These are phyloP conservation scores for Catharus minimus DNA, from an alignment of 2,113 vertebrate genomes.

Conservation along the genomic window DNA sequence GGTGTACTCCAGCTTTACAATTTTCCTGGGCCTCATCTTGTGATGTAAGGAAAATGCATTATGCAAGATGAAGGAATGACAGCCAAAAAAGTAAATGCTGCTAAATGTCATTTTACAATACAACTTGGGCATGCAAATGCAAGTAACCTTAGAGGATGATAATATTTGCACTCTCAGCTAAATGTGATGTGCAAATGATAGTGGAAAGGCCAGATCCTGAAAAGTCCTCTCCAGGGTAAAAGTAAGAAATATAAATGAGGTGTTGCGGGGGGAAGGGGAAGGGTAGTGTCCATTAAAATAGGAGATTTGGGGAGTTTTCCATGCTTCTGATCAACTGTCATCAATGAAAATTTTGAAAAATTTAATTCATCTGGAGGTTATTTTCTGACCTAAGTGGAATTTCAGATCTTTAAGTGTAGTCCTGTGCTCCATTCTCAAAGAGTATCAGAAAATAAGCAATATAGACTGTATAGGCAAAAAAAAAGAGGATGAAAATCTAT, in stretches of 20 bases:
- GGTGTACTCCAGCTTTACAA: slow-evolving; percentile 20
- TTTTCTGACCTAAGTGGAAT: neutral
- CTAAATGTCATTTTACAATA: slow-evolving; percentile 61
- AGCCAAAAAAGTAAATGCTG: slow-evolving; percentile 59
- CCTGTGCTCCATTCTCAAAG: neutral
- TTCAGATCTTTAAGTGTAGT: neutral
- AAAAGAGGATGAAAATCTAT: neutral
- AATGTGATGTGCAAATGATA: neutral
- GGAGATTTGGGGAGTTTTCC: neutral
- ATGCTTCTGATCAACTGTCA: neutral
- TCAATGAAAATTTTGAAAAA: neutral
- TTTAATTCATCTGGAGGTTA: neutral
- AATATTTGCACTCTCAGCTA: slow-evolving; percentile 12
- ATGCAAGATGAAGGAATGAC: slow-evolving; percentile 55
- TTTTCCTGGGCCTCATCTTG: slow-evolving; percentile 19
- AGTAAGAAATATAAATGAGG: neutral
- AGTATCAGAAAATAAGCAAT: neutral
- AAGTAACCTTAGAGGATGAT: slow-evolving; percentile 25
- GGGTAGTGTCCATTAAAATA: neutral
- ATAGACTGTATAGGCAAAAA: neutral
- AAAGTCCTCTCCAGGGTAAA: neutral
- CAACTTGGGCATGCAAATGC: neutral
- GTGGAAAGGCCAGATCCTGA: neutral
- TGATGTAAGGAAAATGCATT: slow-evolving; percentile 60
- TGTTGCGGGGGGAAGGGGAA: rapidly evolving